Evolutionary conservation across 2,113 vertebrate genomes (phyloP).

Genomic region (Nematolebias whitei): DNA sequence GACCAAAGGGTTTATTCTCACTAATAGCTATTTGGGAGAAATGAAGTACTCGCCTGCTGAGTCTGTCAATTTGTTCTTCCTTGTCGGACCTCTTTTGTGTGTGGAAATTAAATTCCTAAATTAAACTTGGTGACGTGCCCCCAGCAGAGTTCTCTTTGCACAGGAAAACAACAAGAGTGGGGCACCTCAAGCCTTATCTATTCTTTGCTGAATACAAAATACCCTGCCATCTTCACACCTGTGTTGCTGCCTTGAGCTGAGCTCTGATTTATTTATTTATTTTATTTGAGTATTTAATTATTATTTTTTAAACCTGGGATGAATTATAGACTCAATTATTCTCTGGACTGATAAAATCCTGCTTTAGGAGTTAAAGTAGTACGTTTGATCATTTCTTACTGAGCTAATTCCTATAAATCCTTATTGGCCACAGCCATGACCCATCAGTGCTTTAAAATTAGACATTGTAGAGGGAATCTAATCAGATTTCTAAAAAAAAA

Average conservation of each 20-base stretch:
- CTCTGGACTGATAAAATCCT: conserved; percentile 28
- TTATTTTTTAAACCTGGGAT: conserved; percentile 10
- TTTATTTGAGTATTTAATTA: no score
- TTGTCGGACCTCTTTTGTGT: conserved; percentile 75
- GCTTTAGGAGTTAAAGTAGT: conserved; percentile 25
- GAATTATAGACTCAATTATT: conserved; percentile 43
- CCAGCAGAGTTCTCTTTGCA: conserved; percentile 53
- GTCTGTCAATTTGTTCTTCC: conserved; percentile 73
- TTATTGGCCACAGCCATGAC: conserved; percentile 2
- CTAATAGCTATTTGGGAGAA: conserved; percentile 64
- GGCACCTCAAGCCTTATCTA: conserved; percentile 54
- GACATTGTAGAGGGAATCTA: not conserved
- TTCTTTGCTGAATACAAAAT: conserved; percentile 60
- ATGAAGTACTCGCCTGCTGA: conserved; percentile 55
- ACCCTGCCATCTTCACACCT: conserved; percentile 51
- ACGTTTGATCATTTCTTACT: conserved; percentile 21
- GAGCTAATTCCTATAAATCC: conserved; percentile 30
- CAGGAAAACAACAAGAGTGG: conserved; percentile 58
- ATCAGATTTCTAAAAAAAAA: not conserved
- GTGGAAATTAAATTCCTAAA: conserved; percentile 79
- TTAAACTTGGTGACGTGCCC: conserved; percentile 71
- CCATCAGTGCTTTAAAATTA: conserved; percentile 3
- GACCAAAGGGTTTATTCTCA: conserved; percentile 58
- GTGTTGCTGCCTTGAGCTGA: conserved; percentile 46
- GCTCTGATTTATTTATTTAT: conserved; percentile 2